Base-by-base conservation (phyloP, 2,113 vertebrate genomes). In the Eira barbara region DNA sequence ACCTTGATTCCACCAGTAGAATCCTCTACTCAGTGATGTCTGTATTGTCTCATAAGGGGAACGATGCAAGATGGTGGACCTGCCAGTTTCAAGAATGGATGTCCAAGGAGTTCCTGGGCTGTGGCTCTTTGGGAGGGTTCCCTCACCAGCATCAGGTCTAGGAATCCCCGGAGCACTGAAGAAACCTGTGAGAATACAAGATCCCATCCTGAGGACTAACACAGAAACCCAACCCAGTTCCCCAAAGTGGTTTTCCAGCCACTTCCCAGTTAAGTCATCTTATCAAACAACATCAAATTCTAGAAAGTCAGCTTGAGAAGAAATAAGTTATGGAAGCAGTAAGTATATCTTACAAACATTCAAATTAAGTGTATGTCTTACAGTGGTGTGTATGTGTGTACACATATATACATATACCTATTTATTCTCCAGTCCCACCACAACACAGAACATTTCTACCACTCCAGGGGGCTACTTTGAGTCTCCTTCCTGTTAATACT, bases 41-140 rank as follows among this genome's bases (percentile, higher is more conserved):
- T 99, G 97, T 99, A 99, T 96, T 99, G 99, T 98, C 99, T 99
- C 99, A 99, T 99, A 94, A 99, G 99, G 63, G 99, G 99, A 80
- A 99, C 99, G 34, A 99, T 99, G 98, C 99, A 99, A 25, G 99
- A 99, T 0, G 99, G 99, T 0, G 99, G 99, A 57, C 99, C 99
- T 1, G 99, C 99, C 97, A 99, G 96, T 97, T 99, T 99, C 97
- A 99, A 99, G 96, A 99, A 99, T 0, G 99, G 99, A 97, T 99
- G 99, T 98, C 99, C 99, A 79, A 99, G 98, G 89, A 99, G 99
- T 78, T 99, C 99, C 98, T 99, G 99, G 34, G 99, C 99, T 0
- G 99, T 99, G 97, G 99, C 99, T 98, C 99, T 99, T 98, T 99
- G 99, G 0, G 99, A 99, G 1, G 99, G 99, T 95, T 99, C 99